Evolutionary conservation across 2,888 invertebrate species (phyloP).

Genomic region (Trimorus sp.): DNA sequence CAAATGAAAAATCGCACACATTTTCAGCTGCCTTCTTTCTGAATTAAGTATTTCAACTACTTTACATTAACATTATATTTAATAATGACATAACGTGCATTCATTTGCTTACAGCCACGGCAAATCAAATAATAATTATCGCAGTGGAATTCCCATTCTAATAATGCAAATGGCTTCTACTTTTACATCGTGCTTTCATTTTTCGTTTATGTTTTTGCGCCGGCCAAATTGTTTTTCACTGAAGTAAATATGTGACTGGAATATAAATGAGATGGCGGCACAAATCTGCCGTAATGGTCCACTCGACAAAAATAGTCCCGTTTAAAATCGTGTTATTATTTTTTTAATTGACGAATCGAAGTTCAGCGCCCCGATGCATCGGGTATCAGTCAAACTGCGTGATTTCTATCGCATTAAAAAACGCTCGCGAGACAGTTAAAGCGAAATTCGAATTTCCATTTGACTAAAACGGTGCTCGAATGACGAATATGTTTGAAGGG

Average conservation of each 20-base stretch:
- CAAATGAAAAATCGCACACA: too few relatives aligned
- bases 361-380: not conserved
- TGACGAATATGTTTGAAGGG: too few relatives aligned
- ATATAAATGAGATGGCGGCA: slow-evolving; percentile 10
- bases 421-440: not conserved
- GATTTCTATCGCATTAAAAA: too few relatives aligned
- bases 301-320: slow-evolving; percentile 8
- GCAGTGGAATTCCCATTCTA: not conserved
- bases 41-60: too few relatives aligned
- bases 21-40: too few relatives aligned
- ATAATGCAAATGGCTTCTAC: not conserved
- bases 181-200: not conserved
- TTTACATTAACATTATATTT: too few relatives aligned
- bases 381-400: too few relatives aligned
- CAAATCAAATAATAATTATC: slow-evolving; percentile 14
- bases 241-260: slow-evolving; percentile 15
- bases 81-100: slow-evolving; percentile 14
- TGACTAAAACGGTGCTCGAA: not conserved
- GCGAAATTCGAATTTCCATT: slow-evolving; percentile 1
- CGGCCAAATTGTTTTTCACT: slow-evolving; percentile 7
- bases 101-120: slow-evolving; percentile 13
- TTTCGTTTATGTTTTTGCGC: slow-evolving; percentile 8
- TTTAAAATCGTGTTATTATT: slow-evolving; percentile 17
- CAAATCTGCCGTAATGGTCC: too few relatives aligned
- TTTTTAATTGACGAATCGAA: slow-evolving; percentile 15